phyloP scores from a whole-genome alignment of 2,113 vertebrate species.

The Carassius gibelio region DNA sequence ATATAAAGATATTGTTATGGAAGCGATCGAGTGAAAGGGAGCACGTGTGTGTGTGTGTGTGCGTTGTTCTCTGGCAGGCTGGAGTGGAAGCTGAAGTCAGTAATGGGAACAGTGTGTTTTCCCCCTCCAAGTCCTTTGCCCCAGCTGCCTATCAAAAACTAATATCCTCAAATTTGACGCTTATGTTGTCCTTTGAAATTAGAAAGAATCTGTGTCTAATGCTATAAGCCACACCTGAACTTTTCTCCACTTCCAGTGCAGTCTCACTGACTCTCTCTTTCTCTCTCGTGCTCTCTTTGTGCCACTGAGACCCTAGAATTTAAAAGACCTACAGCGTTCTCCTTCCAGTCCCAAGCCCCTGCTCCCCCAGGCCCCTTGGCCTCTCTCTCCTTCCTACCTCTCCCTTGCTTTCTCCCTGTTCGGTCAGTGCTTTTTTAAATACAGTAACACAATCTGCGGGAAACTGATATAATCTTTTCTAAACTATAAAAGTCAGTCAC shows the following conservation, averaged over 20 bases:
- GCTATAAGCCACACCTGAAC: conserved; percentile 69
- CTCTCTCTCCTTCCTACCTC: conserved; percentile 31
- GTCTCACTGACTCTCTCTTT: conserved; percentile 35
- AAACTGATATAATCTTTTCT: conserved; percentile 86
- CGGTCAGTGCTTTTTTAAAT: conserved; percentile 75
- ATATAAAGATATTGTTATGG: conserved; percentile 26
- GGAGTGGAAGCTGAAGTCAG: conserved; percentile 42
- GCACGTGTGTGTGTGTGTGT: conserved; percentile 12
- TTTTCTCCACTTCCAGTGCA: conserved; percentile 44
- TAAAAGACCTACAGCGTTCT: conserved; percentile 63
- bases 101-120: conserved; percentile 62
- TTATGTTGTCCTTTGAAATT: conserved; percentile 78
- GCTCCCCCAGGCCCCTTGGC: conserved; percentile 26
- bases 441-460: conserved; percentile 83
- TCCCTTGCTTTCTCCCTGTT: conserved; percentile 48
- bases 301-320: conserved; percentile 62
- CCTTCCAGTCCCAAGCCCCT: conserved; percentile 38
- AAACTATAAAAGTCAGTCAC: conserved; percentile 86
- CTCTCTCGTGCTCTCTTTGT: conserved; percentile 39
- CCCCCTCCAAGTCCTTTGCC: conserved; percentile 33
- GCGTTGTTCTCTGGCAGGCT: conserved; percentile 51
- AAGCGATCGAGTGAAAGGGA: neutral
- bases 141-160: conserved; percentile 79
- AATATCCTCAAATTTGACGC: conserved; percentile 77
- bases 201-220: conserved; percentile 79